phyloP scores from a whole-genome alignment of 2,113 vertebrate species.

The Himantopus leucocephalus region DNA sequence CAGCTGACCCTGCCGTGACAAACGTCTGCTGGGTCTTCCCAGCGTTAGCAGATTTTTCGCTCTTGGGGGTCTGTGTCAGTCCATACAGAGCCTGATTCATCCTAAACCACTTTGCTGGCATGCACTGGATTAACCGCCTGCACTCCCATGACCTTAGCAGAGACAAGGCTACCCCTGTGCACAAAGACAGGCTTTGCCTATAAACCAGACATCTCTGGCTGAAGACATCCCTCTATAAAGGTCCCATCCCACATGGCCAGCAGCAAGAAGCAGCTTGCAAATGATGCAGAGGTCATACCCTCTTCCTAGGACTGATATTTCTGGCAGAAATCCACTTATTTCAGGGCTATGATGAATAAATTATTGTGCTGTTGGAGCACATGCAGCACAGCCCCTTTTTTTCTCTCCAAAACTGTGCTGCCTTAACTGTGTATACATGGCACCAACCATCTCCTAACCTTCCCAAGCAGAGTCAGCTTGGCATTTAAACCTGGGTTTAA shows the following conservation, averaged over 20 bases:
- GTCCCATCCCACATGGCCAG: background rate
- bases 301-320: background rate
- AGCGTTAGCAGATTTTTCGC: background rate
- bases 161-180: background rate
- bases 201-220: background rate
- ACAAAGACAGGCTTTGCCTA: constrained; percentile 30
- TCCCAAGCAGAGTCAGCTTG: background rate
- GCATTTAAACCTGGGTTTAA: background rate
- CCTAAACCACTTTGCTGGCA: background rate
- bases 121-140: background rate
- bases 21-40: background rate
- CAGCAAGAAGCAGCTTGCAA: background rate
- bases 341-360: background rate
- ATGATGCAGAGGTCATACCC: background rate
- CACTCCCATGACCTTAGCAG: background rate
- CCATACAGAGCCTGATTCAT: constrained; percentile 6
- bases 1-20: background rate
- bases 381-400: background rate
- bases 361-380: fast-evolving
- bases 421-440: background rate
- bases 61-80: background rate
- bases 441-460: background rate
- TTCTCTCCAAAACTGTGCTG: background rate
- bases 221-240: background rate
- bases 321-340: background rate